Evolutionary conservation across 2,888 invertebrate genomes (phyloP).

Genomic region (Drosophila niveifrons): DNA sequence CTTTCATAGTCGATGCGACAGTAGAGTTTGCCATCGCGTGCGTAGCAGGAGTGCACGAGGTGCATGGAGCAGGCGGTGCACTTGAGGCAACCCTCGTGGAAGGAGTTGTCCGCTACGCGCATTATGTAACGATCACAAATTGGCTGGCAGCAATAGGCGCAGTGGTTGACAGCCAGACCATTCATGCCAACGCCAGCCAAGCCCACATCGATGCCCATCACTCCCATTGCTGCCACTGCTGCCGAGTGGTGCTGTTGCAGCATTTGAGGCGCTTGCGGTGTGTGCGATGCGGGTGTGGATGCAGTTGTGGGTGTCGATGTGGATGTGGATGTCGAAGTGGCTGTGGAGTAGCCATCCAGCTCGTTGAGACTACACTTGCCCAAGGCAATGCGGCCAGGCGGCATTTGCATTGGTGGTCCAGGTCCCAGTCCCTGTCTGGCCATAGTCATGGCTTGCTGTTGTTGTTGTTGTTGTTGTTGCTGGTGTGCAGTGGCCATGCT

Average conservation of each 20-base stretch:
- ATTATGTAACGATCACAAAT: slow-evolving; percentile 92
- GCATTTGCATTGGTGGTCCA: slow-evolving; percentile 53
- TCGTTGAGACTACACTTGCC: slow-evolving; percentile 79
- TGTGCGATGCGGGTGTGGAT: slow-evolving; percentile 43
- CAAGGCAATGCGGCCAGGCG: slow-evolving; percentile 69
- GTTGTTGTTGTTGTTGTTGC: slow-evolving; percentile 49
- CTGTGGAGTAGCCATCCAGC: slow-evolving; percentile 53
- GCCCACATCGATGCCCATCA: slow-evolving; percentile 10
- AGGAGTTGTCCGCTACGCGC: slow-evolving; percentile 90
- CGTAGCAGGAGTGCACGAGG: slow-evolving; percentile 91
- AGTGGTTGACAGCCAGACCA: slow-evolving; percentile 82
- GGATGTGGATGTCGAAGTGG: slow-evolving; percentile 39
- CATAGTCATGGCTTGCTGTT: slow-evolving; percentile 47
- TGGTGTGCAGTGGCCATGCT: slow-evolving; percentile 51
- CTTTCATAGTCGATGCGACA: slow-evolving; percentile 93
- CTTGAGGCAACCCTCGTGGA: slow-evolving; percentile 92
- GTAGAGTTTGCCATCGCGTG: slow-evolving; percentile 90
- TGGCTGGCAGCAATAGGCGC: slow-evolving; percentile 89
- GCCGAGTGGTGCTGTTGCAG: slow-evolving; percentile 50
- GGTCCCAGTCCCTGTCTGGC: slow-evolving; percentile 57
- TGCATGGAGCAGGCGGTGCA: slow-evolving; percentile 90
- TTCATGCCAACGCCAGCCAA: slow-evolving; percentile 14
- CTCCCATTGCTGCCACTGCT: slow-evolving; percentile 33
- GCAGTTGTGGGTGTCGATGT: slow-evolving; percentile 35
- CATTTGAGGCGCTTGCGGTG: slow-evolving; percentile 70